phyloP scores from a whole-genome alignment of 2,113 vertebrate genomes.

The Tragelaphus strepsiceros region DNA sequence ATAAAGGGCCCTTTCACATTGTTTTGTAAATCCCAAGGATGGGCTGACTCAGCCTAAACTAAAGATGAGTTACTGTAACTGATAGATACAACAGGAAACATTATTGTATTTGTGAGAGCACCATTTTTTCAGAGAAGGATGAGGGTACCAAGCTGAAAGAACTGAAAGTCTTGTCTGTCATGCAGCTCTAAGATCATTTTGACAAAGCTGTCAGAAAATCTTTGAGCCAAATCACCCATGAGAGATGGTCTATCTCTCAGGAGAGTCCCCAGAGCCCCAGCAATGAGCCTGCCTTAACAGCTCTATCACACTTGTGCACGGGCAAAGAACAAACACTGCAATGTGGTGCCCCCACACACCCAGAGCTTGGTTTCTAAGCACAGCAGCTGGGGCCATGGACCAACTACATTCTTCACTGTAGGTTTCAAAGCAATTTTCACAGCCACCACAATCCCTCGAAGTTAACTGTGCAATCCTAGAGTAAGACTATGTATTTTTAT shows the following conservation, averaged over 20 bases:
- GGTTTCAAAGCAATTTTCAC: not conserved
- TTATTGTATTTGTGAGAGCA: not conserved
- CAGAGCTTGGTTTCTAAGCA: not conserved
- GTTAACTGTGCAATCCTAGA: not conserved
- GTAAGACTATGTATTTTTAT: not conserved
- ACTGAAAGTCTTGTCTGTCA: not conserved
- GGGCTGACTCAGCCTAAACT: too few relatives aligned
- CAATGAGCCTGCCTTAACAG: not conserved
- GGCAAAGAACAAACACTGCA: not conserved
- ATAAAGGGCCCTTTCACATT: not conserved
- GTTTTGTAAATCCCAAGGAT: not conserved
- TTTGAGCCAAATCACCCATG: not conserved
- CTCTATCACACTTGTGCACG: not conserved
- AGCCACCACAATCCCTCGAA: not conserved
- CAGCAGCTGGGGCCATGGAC: too few relatives aligned
- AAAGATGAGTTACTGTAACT: not conserved
- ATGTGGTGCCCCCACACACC: accelerated
- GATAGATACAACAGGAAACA: not conserved
- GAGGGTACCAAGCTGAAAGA: not conserved
- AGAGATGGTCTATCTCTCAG: not conserved
- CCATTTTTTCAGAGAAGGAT: not conserved
- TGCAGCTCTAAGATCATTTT: not conserved
- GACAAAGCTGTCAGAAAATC: not conserved
- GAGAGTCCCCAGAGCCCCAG: not conserved
- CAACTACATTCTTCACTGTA: accelerated